Percentiles rank a stretch among this genome's conserved stretches.
Conservation (phyloP, 2,113 vertebrate genomes). For the Anguilla japonica region DNA sequence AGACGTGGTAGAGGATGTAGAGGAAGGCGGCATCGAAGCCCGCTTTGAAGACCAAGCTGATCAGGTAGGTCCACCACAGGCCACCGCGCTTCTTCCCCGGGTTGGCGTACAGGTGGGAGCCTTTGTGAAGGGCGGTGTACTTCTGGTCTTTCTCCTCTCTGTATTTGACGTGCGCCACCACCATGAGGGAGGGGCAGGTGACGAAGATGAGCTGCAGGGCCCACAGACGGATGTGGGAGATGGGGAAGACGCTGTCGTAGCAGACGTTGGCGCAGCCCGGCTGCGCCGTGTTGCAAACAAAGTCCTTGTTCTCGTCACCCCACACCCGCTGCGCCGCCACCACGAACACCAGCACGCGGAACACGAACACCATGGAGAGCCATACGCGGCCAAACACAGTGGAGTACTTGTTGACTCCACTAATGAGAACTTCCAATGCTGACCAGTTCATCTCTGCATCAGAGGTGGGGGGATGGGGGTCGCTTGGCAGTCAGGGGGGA, state of each 20-base stretch:
- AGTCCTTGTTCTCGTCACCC: slow-evolving; percentile 86
- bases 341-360: slow-evolving; percentile 87
- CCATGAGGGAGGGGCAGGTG: slow-evolving; percentile 89
- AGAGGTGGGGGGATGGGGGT: not conserved
- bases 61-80: slow-evolving; percentile 92
- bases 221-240: slow-evolving; percentile 93
- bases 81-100: slow-evolving; percentile 85
- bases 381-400: slow-evolving; percentile 87
- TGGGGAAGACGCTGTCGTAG: slow-evolving; percentile 84
- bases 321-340: slow-evolving; percentile 87
- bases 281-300: slow-evolving; percentile 87
- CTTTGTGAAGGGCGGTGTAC: slow-evolving; percentile 32
- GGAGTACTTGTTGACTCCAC: slow-evolving; percentile 89
- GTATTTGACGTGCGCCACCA: slow-evolving; percentile 87
- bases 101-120: slow-evolving; percentile 60
- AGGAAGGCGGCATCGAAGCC: slow-evolving; percentile 79
- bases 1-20: slow-evolving; percentile 77
- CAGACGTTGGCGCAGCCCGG: slow-evolving; percentile 88
- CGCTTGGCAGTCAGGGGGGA: not conserved
- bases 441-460: slow-evolving; percentile 83
- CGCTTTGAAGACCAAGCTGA: slow-evolving; percentile 86
- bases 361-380: slow-evolving; percentile 90
- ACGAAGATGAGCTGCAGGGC: slow-evolving; percentile 94
- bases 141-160: slow-evolving; percentile 77
- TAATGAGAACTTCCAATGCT: slow-evolving; percentile 72